Conservation (phyloP, 1,140 invertebrate genomes). For the Lepidurus apus region DNA sequence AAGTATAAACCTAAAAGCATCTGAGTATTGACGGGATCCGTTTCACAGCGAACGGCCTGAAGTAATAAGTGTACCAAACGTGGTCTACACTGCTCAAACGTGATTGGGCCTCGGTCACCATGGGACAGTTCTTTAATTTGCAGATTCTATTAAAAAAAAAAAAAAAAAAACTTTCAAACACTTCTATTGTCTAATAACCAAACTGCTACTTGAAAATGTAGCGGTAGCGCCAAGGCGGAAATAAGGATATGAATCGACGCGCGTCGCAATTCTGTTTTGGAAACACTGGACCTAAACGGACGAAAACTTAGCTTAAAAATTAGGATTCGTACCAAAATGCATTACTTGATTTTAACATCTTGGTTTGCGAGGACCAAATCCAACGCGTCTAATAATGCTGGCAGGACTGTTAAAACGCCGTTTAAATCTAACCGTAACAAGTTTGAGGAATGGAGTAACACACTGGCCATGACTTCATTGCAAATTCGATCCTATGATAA, state of each 20-base stretch:
- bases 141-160: slow-evolving; percentile 54
- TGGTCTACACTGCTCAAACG: slow-evolving; percentile 73
- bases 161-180: slow-evolving; percentile 32
- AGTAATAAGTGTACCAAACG: slow-evolving; percentile 78
- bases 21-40: slow-evolving; percentile 80
- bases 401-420: slow-evolving; percentile 84
- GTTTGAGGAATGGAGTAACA: slow-evolving; percentile 72
- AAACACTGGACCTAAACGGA: slow-evolving; percentile 45
- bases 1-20: slow-evolving; percentile 67
- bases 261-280: slow-evolving; percentile 73
- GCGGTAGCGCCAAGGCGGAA: slow-evolving; percentile 79
- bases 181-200: slow-evolving; percentile 30
- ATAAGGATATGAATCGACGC: slow-evolving; percentile 84
- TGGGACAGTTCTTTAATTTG: slow-evolving; percentile 59
- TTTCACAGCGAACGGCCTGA: slow-evolving; percentile 77
- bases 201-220: slow-evolving; percentile 71
- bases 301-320: neutral
- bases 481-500: slow-evolving; percentile 34
- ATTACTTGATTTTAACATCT: slow-evolving; percentile 52
- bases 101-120: slow-evolving; percentile 47
- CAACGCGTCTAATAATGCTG: slow-evolving; percentile 78
- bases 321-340: neutral
- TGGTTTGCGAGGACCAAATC: slow-evolving; percentile 79
- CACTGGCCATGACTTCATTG: slow-evolving; percentile 67
- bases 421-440: slow-evolving; percentile 84